A percentile compares a stretch with the other conserved stretches of the same genome.
phyloP scores from a whole-genome alignment of 2,113 vertebrate genomes.

The Aphyosemion australe region DNA sequence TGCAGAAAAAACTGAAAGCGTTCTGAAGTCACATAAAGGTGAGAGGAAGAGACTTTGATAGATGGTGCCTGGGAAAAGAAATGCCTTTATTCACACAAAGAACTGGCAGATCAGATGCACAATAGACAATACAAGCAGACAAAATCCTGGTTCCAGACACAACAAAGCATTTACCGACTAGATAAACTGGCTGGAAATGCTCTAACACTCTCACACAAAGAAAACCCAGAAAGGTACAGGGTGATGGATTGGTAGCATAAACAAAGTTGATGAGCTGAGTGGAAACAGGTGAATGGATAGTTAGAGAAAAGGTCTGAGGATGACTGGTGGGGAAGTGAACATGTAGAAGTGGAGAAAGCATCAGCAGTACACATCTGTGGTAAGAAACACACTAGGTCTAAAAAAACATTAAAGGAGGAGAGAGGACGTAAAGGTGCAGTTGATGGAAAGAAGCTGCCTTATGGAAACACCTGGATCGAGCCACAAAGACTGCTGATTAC shows the following conservation, averaged over 20 bases:
- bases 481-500: too few relatives aligned
- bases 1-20: background rate
- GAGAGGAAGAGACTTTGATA: slow-evolving; percentile 2
- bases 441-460: background rate
- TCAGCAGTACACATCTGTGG: too few relatives aligned
- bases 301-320: too few relatives aligned
- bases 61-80: background rate
- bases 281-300: too few relatives aligned
- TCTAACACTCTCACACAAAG: background rate
- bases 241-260: background rate
- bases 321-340: too few relatives aligned
- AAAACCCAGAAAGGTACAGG: background rate
- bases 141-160: background rate
- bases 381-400: too few relatives aligned
- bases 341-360: too few relatives aligned
- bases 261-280: background rate
- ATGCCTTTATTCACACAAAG: background rate
- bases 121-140: background rate
- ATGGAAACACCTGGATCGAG: too few relatives aligned
- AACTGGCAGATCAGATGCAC: background rate
- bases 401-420: too few relatives aligned
- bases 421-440: background rate
- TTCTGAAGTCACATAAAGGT: background rate
- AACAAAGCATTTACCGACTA: background rate
- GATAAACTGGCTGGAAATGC: background rate